Evolutionary conservation across 2,888 invertebrate genomes (phyloP).

Genomic region (Agrochola litura): DNA sequence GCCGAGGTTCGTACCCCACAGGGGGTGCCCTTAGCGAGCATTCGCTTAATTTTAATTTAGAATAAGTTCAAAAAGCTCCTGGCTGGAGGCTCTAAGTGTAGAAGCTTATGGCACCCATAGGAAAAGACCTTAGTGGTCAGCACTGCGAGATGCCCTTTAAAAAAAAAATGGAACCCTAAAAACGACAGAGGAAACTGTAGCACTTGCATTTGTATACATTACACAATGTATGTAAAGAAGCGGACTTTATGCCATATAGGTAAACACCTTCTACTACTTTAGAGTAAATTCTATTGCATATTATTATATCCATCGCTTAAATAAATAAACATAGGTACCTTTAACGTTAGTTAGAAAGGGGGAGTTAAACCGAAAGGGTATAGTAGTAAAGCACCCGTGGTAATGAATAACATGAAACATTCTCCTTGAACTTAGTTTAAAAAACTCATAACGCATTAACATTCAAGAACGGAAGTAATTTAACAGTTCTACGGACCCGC

Average conservation of each 20-base stretch:
- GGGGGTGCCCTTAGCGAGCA: too few relatives aligned
- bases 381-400: conserved; percentile 8
- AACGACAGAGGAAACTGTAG: background rate
- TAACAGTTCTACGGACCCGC: conserved; percentile 3
- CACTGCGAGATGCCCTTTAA: too few relatives aligned
- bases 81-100: too few relatives aligned
- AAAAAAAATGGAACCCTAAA: too few relatives aligned
- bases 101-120: too few relatives aligned
- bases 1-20: too few relatives aligned
- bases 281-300: background rate
- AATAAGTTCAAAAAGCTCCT: too few relatives aligned
- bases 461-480: conserved; percentile 36
- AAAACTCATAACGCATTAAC: conserved; percentile 36
- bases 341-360: background rate
- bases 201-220: background rate
- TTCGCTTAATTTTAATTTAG: too few relatives aligned
- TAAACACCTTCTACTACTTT: background rate
- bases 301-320: background rate
- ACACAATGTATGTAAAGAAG: background rate
- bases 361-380: conserved; percentile 19
- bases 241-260: background rate
- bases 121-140: too few relatives aligned
- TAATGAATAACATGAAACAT: conserved; percentile 31
- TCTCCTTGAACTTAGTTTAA: conserved; percentile 34
- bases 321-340: conserved; percentile 24